Evolutionary conservation across 2,888 invertebrate species (phyloP).

Genomic region (Isotomurus palustris): DNA sequence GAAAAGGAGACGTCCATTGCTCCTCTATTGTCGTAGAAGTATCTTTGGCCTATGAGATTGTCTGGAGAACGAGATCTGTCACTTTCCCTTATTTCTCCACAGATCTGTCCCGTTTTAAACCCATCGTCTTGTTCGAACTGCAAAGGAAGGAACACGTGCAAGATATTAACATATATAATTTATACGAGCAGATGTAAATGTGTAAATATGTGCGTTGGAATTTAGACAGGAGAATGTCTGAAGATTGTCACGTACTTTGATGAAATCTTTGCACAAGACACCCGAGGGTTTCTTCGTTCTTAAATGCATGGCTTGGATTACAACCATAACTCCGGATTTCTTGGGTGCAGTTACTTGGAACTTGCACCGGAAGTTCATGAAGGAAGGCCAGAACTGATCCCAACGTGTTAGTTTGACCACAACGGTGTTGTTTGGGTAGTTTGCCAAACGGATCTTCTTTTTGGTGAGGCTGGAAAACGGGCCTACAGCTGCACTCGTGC

Average conservation of each 20-base stretch:
- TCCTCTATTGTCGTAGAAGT: constrained; percentile 33
- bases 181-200: neutral
- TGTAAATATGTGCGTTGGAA: neutral
- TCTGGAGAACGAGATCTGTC: constrained; percentile 26
- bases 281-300: constrained; percentile 19
- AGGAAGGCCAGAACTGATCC: constrained; percentile 36
- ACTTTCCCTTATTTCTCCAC: constrained; percentile 19
- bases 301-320: constrained; percentile 33
- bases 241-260: constrained; percentile 37
- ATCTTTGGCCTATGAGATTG: constrained; percentile 25
- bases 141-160: neutral
- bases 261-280: constrained; percentile 32
- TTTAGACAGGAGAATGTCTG: too few species aligned
- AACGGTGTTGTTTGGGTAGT: constrained; percentile 43
- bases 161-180: neutral
- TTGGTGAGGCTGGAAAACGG: constrained; percentile 28
- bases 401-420: constrained; percentile 42
- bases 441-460: constrained; percentile 40
- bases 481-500: constrained; percentile 30
- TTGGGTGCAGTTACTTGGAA: constrained; percentile 44
- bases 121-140: constrained; percentile 36
- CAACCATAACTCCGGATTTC: constrained; percentile 42
- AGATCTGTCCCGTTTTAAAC: constrained; percentile 31
- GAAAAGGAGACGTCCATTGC: constrained; percentile 39
- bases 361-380: constrained; percentile 39